These are phyloP conservation scores for Chloroclysta siterata DNA, from an alignment of 2,888 invertebrate species.

Conservation along the genomic window DNA sequence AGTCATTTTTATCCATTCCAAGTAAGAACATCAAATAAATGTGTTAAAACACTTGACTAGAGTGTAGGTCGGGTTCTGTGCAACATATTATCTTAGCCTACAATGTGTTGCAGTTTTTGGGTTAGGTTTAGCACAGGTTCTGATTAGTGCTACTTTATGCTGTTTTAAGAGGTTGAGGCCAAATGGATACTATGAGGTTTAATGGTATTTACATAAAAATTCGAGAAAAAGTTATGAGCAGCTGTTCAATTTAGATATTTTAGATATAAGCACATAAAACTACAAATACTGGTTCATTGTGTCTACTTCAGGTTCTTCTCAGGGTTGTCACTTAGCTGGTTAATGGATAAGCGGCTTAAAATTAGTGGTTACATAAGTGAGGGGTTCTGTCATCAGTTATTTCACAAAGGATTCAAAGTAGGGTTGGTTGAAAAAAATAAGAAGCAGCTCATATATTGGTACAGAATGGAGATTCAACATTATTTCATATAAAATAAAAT, in stretches of 20 bases:
- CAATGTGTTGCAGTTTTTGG: not conserved
- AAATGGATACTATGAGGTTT: slow-evolving; percentile 1
- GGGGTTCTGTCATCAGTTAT: not conserved
- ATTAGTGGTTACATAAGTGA: not conserved
- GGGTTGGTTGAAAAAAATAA: not conserved
- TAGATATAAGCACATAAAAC: slow-evolving; percentile 3
- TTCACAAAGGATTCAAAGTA: slow-evolving; percentile 1
- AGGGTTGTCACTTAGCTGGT: not conserved
- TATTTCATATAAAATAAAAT: not conserved
- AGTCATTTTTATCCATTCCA: not conserved
- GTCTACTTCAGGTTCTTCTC: slow-evolving; percentile 1
- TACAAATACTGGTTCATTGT: not conserved
- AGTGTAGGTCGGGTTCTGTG: too few relatives aligned
- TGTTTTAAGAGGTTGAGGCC: too few relatives aligned
- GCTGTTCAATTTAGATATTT: not conserved
- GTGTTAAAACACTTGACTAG: not conserved
- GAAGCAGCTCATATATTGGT: not conserved
- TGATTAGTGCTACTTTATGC: not conserved
- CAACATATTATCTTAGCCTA: too few relatives aligned
- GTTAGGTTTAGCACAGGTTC: not conserved
- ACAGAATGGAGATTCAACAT: not conserved
- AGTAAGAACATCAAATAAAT: not conserved
- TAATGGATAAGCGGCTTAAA: not conserved
- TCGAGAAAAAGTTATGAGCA: not conserved
- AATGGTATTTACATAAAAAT: not conserved